Evolutionary conservation across 2,113 vertebrate genomes (phyloP), one percentile per base, ranked within the genome.

Genomic region (Heterocephalus glaber): DNA sequence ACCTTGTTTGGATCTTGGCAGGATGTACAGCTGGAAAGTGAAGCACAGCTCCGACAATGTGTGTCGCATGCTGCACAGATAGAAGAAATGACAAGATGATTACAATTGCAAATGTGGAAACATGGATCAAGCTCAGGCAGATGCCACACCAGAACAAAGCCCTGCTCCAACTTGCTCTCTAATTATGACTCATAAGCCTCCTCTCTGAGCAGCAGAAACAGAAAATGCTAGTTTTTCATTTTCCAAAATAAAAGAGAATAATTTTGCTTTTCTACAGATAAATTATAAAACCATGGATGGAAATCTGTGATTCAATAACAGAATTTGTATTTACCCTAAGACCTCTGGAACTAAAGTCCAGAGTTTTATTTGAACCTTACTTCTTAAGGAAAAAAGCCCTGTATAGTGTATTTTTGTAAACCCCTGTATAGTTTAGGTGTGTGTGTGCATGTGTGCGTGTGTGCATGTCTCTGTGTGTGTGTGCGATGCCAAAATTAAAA

Each of bases 1-100:
- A 99, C 99, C 95, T 99, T 99, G 52, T 96, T 92, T 1, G 99
- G 99, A 83, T 99, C 99, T 38, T 98, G 98, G 98, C 99, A 99
- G 1, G 99, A 99, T 0, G 98, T 98, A 38, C 99, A 99, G 77
- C 98, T 47, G 0, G 98, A 76, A 0, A 97, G 96, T 2, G 97
- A 98, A 68, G 99, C 98, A 26, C 99, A 99, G 66, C 98, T 99
- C 97, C 98, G 94, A 90, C 99, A 99, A 95, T 98, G 98, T 8
- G 74, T 85, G 89, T 96, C 93, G 89, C 99, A 99, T 3, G 98
- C 99, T 99, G 98, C 47, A 70, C 49, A 86, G 76, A 88, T 0
- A 96, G 74, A 63, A 96, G 89, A 93, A 86, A 96, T 84, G 81
- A 85, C 68, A 92, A 22, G 83, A 87, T 38, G 92, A 96, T 97